Base-by-base conservation (phyloP, 2,888 invertebrate genomes). In the Athripsodes cinereus region DNA sequence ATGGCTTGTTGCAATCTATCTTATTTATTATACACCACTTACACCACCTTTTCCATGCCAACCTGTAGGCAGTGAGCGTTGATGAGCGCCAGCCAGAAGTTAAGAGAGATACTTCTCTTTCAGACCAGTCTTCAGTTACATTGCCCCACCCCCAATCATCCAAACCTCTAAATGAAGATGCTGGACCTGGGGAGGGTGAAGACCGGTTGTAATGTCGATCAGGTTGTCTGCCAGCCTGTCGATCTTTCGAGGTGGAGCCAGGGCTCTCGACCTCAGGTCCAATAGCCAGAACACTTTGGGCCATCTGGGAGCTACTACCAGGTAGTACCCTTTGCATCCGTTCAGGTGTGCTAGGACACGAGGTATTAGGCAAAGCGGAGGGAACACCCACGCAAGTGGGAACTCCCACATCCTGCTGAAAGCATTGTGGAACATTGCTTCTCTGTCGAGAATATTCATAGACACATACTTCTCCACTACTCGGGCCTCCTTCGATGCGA, bases 231-330 rank as follows among this genome's bases (percentile, higher is more conserved):
- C 13, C 26, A 67, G 60, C 22, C 66, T 50, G 16, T 19, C 44
- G 2, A 66, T 22, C 52, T 2, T 54, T 57, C 16, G 49, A 1
- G 66, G 66, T 3, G 64, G 52, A 13, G 57, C 60, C 19, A 66
- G 22, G 0, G 67, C 65, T 48, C 69, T 53, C 3, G 55, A n/a
- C 57, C 62, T 65, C 10, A 69, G 63, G 47, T 69, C 68, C 16
- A 67, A 57, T 64, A 64, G 50, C 68, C 69, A 69, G 55, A 67
- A 69, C 2, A 65, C 66, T 44, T 60, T 60, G 35, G 64, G 52
- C 59, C 66, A 63, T 40, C 66, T 65, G 13, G 63, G 62, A 0
- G 65, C 61, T 18, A 60, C 66, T 62, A 57, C 34, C 26, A 22
- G 54, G 52, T 55, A 60, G 6, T 22, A 44, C 2, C 46, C 46